phyloP scores from a whole-genome alignment of 2,113 vertebrate genomes.

The Chaetorhynchus papuensis region DNA sequence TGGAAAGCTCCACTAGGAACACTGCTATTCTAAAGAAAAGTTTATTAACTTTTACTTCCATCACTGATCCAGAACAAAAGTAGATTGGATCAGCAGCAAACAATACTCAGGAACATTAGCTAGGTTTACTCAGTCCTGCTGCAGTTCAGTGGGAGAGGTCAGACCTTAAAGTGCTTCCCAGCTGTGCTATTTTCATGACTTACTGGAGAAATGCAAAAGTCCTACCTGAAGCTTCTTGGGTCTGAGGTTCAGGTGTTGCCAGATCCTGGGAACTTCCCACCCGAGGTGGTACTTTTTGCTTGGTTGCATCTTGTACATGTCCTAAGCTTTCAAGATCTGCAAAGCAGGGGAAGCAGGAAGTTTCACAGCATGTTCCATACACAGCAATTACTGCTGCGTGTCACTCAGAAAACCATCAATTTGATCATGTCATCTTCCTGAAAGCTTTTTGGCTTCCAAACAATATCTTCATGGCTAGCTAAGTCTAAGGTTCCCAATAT shows the following conservation, averaged over 20 bases:
- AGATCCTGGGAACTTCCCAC: conserved; percentile 25
- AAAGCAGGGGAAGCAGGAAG: not conserved
- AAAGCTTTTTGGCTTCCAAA: not conserved
- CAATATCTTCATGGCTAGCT: not conserved
- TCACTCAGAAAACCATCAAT: not conserved
- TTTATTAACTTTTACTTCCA: not conserved
- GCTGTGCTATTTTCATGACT: not conserved
- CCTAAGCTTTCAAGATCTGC: conserved; percentile 39
- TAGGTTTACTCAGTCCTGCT: not conserved
- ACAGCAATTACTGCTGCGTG: not conserved
- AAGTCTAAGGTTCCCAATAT: not conserved
- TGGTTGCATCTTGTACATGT: not conserved
- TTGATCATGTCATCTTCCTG: not conserved
- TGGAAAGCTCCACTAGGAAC: not conserved
- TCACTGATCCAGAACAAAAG: not conserved
- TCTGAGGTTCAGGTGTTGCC: not conserved
- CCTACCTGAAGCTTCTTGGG: conserved; percentile 31
- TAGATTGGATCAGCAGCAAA: not conserved
- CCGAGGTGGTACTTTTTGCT: not conserved
- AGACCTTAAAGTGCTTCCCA: not conserved
- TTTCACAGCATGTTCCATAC: not conserved
- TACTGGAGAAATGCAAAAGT: not conserved
- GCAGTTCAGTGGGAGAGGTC: not conserved
- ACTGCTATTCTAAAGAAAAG: not conserved
- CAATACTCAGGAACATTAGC: not conserved